These are phyloP conservation scores for Volucella inanis DNA, from an alignment of 2,888 invertebrate genomes.

Conservation along the genomic window DNA sequence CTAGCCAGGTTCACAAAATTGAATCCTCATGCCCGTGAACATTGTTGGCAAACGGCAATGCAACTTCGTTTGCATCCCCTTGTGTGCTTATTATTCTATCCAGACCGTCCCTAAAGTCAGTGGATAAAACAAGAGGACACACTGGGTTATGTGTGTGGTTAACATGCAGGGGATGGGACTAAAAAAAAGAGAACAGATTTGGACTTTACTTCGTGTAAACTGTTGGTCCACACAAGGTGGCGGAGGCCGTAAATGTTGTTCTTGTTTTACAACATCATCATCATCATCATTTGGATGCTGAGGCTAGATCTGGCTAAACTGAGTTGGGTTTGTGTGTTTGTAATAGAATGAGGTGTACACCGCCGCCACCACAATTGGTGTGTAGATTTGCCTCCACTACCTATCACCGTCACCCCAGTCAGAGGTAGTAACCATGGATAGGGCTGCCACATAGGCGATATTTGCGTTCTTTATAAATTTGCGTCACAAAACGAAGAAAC, in stretches of 20 bases:
- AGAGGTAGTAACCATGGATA: conserved; percentile 17
- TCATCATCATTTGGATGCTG: conserved; percentile 25
- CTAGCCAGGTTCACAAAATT: conserved; percentile 15
- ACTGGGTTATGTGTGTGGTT: background rate
- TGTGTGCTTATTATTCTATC: conserved; percentile 58
- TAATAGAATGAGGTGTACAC: conserved; percentile 34
- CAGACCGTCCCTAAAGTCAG: background rate
- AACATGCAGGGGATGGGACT: background rate
- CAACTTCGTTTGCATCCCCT: conserved; percentile 58
- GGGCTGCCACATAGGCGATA: background rate
- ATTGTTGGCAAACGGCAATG: conserved; percentile 45
- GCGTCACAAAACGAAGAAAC: no score
- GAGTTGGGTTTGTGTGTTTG: background rate
- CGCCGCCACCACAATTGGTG: conserved; percentile 39
- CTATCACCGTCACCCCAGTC: conserved; percentile 18
- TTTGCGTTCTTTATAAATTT: no score
- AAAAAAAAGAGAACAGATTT: conserved; percentile 20
- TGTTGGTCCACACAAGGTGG: conserved; percentile 45
- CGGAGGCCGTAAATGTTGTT: conserved; percentile 50
- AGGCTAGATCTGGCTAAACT: no score
- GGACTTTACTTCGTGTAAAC: conserved; percentile 31
- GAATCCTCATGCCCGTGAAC: conserved; percentile 45
- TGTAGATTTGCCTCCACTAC: conserved; percentile 42
- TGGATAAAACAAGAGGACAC: background rate
- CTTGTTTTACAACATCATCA: conserved; percentile 72